phyloP scores from a whole-genome alignment of 1,140 invertebrate genomes.

The Potamilus streckersoni region DNA sequence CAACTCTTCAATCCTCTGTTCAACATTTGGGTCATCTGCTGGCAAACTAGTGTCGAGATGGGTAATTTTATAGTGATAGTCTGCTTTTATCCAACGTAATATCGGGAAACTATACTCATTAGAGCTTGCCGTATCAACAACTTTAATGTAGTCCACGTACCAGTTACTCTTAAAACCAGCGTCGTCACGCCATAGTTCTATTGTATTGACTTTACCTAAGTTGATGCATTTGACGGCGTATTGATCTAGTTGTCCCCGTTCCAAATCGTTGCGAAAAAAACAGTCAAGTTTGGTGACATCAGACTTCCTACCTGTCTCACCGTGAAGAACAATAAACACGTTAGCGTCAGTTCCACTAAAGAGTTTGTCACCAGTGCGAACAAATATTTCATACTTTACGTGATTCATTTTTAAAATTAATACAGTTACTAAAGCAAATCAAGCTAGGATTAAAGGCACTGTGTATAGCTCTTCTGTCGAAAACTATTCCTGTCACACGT shows the following conservation, averaged over 20 bases:
- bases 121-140: constrained; percentile 2
- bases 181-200: constrained; percentile 32
- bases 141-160: constrained; percentile 30
- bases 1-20: constrained; percentile 26
- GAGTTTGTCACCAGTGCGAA: constrained; percentile 66
- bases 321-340: constrained; percentile 58
- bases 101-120: constrained; percentile 19
- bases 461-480: no score
- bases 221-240: constrained; percentile 44
- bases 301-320: constrained; percentile 52
- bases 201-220: constrained; percentile 14
- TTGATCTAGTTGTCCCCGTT: constrained; percentile 60
- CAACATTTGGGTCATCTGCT: constrained; percentile 14
- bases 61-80: constrained; percentile 14
- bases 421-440: no score
- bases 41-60: constrained; percentile 23
- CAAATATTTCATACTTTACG: constrained; percentile 49
- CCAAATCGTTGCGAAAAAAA: constrained; percentile 66
- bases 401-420: neutral
- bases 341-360: constrained; percentile 68
- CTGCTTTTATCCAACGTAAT: constrained; percentile 28
- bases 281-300: constrained; percentile 57
- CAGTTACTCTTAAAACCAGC: constrained; percentile 22
- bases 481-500: no score
- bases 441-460: no score